Evolutionary conservation across 2,888 invertebrate species (phyloP).

Genomic region (Andrena camellia): DNA sequence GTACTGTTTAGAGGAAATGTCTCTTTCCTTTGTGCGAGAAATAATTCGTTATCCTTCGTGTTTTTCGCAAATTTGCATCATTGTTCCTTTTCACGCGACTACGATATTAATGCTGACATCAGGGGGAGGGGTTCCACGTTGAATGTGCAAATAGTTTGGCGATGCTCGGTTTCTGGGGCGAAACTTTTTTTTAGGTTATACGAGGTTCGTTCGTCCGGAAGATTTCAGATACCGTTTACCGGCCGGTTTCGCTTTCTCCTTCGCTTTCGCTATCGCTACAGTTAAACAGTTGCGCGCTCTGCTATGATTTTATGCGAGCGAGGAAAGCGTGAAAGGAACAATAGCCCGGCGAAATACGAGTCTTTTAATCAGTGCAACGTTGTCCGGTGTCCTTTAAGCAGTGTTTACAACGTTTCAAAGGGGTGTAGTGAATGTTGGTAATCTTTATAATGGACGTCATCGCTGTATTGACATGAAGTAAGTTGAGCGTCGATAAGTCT

Average conservation of each 20-base stretch:
- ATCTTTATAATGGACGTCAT: neutral
- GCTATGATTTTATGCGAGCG: conserved; percentile 22
- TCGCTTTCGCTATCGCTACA: conserved; percentile 70
- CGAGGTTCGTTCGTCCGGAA: conserved; percentile 27
- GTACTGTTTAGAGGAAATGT: neutral
- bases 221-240: conserved; percentile 50
- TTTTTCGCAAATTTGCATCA: conserved; percentile 23
- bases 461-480: neutral
- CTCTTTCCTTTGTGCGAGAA: neutral
- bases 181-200: neutral
- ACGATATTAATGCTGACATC: neutral
- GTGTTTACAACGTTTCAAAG: neutral
- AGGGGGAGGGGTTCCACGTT: no score
- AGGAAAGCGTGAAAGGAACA: conserved; percentile 49
- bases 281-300: conserved; percentile 37
- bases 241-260: conserved; percentile 68
- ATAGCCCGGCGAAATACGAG: neutral
- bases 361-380: conserved; percentile 10
- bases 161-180: neutral
- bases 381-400: neutral
- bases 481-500: neutral
- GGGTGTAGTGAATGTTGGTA: neutral
- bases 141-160: conserved; percentile 18
- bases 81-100: neutral
- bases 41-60: neutral